Base-by-base conservation (phyloP, 2,113 vertebrate species). In the Leucosticte australis region DNA sequence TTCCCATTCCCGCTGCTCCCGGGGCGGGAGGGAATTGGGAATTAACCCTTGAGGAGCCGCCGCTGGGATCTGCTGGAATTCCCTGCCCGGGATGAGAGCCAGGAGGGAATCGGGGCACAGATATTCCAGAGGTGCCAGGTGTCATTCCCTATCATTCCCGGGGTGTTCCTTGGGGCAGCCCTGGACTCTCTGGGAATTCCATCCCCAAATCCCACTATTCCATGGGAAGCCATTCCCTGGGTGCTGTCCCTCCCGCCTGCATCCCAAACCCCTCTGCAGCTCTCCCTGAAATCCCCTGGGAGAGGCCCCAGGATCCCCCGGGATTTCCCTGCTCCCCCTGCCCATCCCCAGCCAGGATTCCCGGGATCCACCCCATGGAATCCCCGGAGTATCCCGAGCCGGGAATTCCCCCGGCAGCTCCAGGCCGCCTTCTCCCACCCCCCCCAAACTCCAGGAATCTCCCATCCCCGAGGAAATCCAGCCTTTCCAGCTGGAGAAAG, bases 1-100 rank as follows among this genome's bases (percentile, higher is more conserved):
- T 37, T 37, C n/a, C n/a, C 57, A 26, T 26, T 59, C n/a, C 57
- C 22, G 22, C 21, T 57, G 55, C 33, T 57, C 55, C 55, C 56
- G 56, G 56, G 56, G 56, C 33, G 56, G 62, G 80, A 31, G 17
- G 87, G 56, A 83, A 47, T n/a, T 13, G 64, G 70, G 49, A 35
- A 56, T 95, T 92, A 96, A 92, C 93, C 93, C 94, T 81, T 28
- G 17, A 27, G 31, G 84, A 18, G 75, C 22, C 15, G 63, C 35
- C 12, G 28, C 35, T 39, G 30, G 74, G 46, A n/a, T 63, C 10
- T 6, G 28, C 17, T 41, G 47, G 22, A 33, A 37, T 60, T 60
- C 35, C n/a, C 57, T 37, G 57, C 57, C 35, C 7, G 57, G 57
- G n/a, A 42, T 42, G 23, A 35, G 57, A 26, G n/a, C 57, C n/a